Conservation (phyloP, 2,888 invertebrate genomes). For the Tetheella fluctuosa region DNA sequence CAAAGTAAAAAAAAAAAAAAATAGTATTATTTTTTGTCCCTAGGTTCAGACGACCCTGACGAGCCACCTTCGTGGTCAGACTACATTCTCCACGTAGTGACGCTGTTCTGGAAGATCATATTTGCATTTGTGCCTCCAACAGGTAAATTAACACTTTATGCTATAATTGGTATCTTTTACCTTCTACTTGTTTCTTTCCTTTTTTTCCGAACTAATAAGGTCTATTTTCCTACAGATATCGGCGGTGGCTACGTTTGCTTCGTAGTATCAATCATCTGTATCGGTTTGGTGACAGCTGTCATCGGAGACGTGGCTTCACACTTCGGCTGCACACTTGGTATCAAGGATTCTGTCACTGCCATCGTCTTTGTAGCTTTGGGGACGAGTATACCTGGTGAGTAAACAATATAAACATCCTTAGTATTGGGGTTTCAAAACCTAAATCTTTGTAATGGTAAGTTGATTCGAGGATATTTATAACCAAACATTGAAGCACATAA, state of each 20-base stretch:
- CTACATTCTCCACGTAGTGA: conserved; percentile 97
- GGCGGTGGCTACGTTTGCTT: conserved; percentile 98
- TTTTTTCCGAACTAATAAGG: not conserved
- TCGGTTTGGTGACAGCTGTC: conserved; percentile 97
- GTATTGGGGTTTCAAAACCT: too few relatives aligned
- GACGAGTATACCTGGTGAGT: conserved; percentile 98
- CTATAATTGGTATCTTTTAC: not conserved
- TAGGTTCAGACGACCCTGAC: conserved; percentile 83
- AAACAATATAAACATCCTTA: too few relatives aligned
- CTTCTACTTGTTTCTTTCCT: not conserved
- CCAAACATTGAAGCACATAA: not conserved
- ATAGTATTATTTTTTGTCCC: conserved; percentile 21
- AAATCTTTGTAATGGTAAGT: too few relatives aligned
- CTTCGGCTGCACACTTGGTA: conserved; percentile 98
- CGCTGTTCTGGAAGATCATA: conserved; percentile 98
- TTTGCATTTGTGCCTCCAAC: conserved; percentile 99
- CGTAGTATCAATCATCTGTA: conserved; percentile 94
- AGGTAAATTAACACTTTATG: conserved; percentile 65
- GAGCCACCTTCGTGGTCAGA: conserved; percentile 94
- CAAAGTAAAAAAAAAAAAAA: too few relatives aligned
- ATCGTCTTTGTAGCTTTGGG: conserved; percentile 99
- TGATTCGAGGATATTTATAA: not conserved
- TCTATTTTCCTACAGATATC: conserved; percentile 86
- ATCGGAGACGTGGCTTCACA: conserved; percentile 99
- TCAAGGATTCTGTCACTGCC: conserved; percentile 98